Conservation (phyloP, 2,797 vertebrate species). For the Agapornis canus region DNA sequence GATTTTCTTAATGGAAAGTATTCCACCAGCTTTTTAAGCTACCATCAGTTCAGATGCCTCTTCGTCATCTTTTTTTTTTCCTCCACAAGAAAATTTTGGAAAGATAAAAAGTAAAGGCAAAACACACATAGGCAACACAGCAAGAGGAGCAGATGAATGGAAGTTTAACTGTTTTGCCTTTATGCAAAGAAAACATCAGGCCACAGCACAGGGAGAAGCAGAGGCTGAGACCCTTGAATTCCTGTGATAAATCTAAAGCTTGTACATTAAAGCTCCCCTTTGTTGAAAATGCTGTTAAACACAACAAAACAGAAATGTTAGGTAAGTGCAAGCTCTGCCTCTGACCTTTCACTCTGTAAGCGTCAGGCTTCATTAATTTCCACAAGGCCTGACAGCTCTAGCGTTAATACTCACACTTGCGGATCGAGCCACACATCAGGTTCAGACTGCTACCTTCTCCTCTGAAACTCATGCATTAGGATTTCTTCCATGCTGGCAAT, state of each 20-base stretch:
- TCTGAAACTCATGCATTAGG: slow-evolving; percentile 83
- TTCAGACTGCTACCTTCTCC: slow-evolving; percentile 82
- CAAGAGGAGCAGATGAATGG: slow-evolving; percentile 4
- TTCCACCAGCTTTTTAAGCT: not conserved
- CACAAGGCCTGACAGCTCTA: slow-evolving; percentile 81
- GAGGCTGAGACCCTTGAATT: slow-evolving; percentile 66
- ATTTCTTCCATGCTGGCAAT: slow-evolving; percentile 83
- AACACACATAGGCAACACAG: not conserved
- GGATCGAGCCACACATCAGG: slow-evolving; percentile 82
- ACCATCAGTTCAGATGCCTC: not conserved
- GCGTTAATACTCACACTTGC: slow-evolving; percentile 83
- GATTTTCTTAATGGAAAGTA: not conserved
- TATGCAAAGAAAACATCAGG: slow-evolving; percentile 68
- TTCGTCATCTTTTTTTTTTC: fast-evolving
- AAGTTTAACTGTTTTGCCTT: slow-evolving; percentile 60
- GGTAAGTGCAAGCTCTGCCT: slow-evolving; percentile 74
- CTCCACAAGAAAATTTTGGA: not conserved
- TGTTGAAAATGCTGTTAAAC: slow-evolving; percentile 74
- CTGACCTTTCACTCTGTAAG: slow-evolving; percentile 81
- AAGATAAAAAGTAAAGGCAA: not conserved
- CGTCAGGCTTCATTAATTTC: slow-evolving; percentile 82
- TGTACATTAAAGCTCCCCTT: slow-evolving; percentile 71
- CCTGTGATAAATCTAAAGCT: slow-evolving; percentile 66
- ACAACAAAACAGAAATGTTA: slow-evolving; percentile 78
- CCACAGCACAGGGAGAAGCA: slow-evolving; percentile 50